Evolutionary conservation across 2,888 invertebrate genomes (phyloP), one percentile per base, ranked within the genome.

Genomic region (Diarsia brunnea): DNA sequence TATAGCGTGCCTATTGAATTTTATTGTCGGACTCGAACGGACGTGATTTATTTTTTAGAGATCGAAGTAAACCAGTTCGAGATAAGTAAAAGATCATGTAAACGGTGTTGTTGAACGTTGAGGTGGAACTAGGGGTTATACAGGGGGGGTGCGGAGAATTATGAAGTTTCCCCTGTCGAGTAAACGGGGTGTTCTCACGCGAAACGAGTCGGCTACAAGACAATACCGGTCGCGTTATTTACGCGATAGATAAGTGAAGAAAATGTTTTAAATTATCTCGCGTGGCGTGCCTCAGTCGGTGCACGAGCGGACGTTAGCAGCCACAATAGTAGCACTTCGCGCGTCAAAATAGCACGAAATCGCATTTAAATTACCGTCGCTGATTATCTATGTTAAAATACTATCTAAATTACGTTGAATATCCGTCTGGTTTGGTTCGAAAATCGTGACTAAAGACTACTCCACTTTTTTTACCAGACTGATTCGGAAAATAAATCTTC

Each of bases 181-280:
- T 77, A 92, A 95, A 95, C 91, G 91, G 91, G 88, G 89, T 79
- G 78, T 86, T 90, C 93, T 93, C 95, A 96, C 95, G 96, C 95
- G 90, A 95, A 92, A 91, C 92, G 88, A 91, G 92, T 90, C 92
- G 90, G 85, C 87, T 85, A 90, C 92, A 90, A 95, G 93, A 95
- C 94, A 94, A 94, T 94, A 91, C 92, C 82, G 89, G 85, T 88
- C 85, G 85, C 86, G 91, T 93, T 93, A 92, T 94, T 94, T 93
- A 93, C 92, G 92, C 89, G 91, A 92, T 91, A 94, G 94, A 93
- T 93, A 93, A 94, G 91, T 90, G 90, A 92, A 89, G 92, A 90
- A 90, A 94, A 93, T 93, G 93, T 92, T 93, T 91, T 92, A 93
- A 93, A 93, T 92, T 92, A 93, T 93, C 92, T 92, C 87, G 92